These are phyloP conservation scores for Lates japonicus DNA, from an alignment of 2,797 vertebrate species.

Conservation along the genomic window DNA sequence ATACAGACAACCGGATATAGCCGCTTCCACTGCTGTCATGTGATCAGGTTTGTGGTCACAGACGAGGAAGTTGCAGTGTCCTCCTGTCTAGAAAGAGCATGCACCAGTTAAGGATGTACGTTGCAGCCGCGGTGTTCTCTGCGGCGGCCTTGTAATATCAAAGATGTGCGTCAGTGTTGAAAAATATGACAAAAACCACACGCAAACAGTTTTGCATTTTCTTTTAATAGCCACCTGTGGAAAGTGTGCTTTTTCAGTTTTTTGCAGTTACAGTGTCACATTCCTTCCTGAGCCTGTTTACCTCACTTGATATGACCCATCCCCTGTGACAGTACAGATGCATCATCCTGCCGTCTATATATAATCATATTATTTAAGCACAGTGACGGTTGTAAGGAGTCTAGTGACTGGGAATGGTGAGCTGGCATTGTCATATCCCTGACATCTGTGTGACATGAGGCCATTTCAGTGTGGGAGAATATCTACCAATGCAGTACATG, in stretches of 20 bases:
- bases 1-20: conserved; percentile 78
- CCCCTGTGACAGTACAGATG: conserved; percentile 6
- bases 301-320: neutral
- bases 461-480: conserved; percentile 52
- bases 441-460: conserved; percentile 49
- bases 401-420: conserved; percentile 13
- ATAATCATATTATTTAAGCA: conserved; percentile 27
- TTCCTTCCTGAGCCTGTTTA: conserved; percentile 50
- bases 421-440: conserved; percentile 20
- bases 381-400: conserved; percentile 19
- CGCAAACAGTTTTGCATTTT: neutral
- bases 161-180: neutral
- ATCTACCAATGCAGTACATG: conserved; percentile 25
- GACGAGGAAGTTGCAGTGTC: conserved; percentile 73
- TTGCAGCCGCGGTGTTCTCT: conserved; percentile 36
- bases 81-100: conserved; percentile 65
- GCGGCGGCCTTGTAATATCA: neutral
- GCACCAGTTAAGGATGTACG: conserved; percentile 35
- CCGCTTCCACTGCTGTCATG: conserved; percentile 77
- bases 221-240: neutral
- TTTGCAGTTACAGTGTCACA: conserved; percentile 35
- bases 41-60: conserved; percentile 74
- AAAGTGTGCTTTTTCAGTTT: neutral
- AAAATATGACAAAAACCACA: neutral
- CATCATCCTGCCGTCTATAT: conserved; percentile 11